Base-by-base conservation (phyloP, 2,797 vertebrate genomes). In the Anas acuta region DNA sequence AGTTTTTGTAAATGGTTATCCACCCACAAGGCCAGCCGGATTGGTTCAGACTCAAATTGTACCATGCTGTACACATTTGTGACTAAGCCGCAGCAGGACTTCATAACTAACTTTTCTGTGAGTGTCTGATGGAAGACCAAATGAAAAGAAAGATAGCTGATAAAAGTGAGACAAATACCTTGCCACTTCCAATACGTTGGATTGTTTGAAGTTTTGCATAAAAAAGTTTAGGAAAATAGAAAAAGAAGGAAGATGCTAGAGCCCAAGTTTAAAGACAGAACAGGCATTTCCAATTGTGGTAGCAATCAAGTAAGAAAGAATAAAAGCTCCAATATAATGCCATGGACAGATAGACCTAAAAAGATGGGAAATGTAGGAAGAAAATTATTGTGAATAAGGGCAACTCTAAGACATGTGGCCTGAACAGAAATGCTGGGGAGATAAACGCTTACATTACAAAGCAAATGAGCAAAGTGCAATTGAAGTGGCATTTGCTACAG, bases 401-500 rank as follows among this genome's bases (percentile, higher is more conserved):
- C 13, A 21, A 21, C 13, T 64, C 12, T 43, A 82, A 85, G 92
- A 33, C 9, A 5, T 18, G 19, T 1, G 23, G 13, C 28, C 37
- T 87, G 28, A 93, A 49, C 56, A 89, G 41, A 70, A 89, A n/a
- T 2, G 2, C 5, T 33, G n/a, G 39, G 56, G 64, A 73, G 56
- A 87, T 13, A 43, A 84, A 35, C 0, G 4, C 11, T 37, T 54
- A 28, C 0, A 1, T 51, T 65, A 39, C 12, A 23, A 61, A 9
- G 15, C 0, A 0, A 16, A n/a, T 11, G 45, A 76, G 22, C 45
- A 41, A 51, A 77, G 69, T 1, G 0, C 18, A 69, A 4, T 6
- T 6, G 16, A 92, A 6, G 66, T 30, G 61, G 18, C 39, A 88
- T 62, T 80, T 84, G 57, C 84, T 57, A 3, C 39, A 49, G 67